Base-by-base conservation (phyloP, 2,888 invertebrate species). In the Cantharis rufa region DNA sequence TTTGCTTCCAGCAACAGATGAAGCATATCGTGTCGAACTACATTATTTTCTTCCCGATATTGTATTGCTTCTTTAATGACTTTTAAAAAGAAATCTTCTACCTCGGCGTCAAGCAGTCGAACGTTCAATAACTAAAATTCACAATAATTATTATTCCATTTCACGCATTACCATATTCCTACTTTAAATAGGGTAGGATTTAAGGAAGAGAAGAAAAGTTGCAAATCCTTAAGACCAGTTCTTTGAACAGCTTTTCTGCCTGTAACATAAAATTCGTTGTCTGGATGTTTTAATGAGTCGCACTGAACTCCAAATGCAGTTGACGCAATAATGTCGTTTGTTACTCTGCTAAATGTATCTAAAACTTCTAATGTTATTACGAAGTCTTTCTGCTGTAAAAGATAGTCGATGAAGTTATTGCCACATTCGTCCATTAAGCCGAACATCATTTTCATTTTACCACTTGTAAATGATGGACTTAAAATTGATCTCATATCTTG, bases 381-480 rank as follows among this genome's bases (percentile, higher is more conserved):
- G 2, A 10, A 11, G 2, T 21, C 68, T 2, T 11, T 68, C 9
- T 9, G 7, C 2, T 21, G 9, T 21, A 9, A 18, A 18, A 15
- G 3, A 68, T 68, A 21, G 10, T 68, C 13, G 0, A 68, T 9
- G 0, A 68, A 9, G 4, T 15, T 15, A 2, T 62, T 3, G 10
- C 15, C 10, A 10, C 15, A 15, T 10, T 62, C 82, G 0, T 80
- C 76, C 71, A 87, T 84, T 21, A 86, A 71, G 3, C 71, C 74
- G 63, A 85, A 86, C 81, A 86, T 85, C 13, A 77, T 74, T 32
- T 83, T 83, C 86, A 88, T 86, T 83, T 88, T 88, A 74, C 85
- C 85, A 18, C 85, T 83, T 7, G 87, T 86, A 78, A 87, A 86
- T 7, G 83, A 80, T 10, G 86, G 87, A 79, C 89, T 89, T 15